Percentiles rank a stretch among this genome's conserved stretches.
These are phyloP conservation scores for Zaprionus capensis DNA, from an alignment of 1,140 invertebrate genomes.

Conservation along the genomic window DNA sequence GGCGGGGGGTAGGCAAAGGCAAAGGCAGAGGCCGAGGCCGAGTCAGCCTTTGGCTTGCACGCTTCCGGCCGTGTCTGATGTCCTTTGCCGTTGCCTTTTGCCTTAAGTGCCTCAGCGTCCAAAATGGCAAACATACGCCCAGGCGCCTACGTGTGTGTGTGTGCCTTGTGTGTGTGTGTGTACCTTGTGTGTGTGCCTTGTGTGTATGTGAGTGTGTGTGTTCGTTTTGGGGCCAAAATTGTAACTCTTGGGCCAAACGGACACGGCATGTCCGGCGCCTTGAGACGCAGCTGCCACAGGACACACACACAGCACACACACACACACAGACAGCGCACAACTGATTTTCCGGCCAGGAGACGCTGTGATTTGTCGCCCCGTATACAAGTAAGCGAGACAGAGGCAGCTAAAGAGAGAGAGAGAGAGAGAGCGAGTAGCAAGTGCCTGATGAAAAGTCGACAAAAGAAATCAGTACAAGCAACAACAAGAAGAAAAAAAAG, in stretches of 20 bases:
- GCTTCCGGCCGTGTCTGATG: constrained; percentile 20
- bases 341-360: constrained; percentile 70
- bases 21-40: neutral
- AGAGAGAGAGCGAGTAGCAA: neutral
- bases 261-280: constrained; percentile 34
- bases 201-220: constrained; percentile 6
- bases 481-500: constrained; percentile 31
- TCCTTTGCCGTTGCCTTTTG: constrained; percentile 44
- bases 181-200: neutral
- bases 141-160: constrained; percentile 25
- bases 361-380: constrained; percentile 73
- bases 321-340: constrained; percentile 34
- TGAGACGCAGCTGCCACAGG: constrained; percentile 48
- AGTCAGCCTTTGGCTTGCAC: neutral
- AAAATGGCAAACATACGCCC: constrained; percentile 75
- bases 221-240: constrained; percentile 41
- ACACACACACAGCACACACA: constrained; percentile 15
- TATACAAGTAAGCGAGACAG: constrained; percentile 14
- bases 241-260: constrained; percentile 38
- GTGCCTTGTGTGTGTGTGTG: neutral
- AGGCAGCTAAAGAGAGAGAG: neutral
- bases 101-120: constrained; percentile 71
- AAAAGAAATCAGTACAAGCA: constrained; percentile 75
- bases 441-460: constrained; percentile 49
- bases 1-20: neutral